phyloP scores from a whole-genome alignment of 2,797 vertebrate species.

The Poecilia wingei region DNA sequence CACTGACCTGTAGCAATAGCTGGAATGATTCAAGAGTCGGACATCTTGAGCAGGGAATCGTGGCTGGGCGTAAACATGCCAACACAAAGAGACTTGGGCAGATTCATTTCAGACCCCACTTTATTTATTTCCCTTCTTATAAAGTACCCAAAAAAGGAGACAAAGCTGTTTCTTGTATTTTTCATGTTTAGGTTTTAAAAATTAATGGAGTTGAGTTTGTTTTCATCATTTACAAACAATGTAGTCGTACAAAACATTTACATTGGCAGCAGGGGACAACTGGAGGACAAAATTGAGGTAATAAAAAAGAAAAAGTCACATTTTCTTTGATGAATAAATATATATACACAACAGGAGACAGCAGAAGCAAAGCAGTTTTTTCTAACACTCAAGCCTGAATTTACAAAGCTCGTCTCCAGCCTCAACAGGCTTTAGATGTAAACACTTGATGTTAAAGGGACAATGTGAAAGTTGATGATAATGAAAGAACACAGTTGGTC shows the following conservation, averaged over 20 bases:
- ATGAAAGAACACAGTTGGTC: conserved; percentile 22
- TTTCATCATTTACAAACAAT: conserved; percentile 78
- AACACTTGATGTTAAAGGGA: conserved; percentile 29
- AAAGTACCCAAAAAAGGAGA: conserved; percentile 64
- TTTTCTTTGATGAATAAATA: conserved; percentile 20
- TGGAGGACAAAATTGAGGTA: conserved; percentile 21
- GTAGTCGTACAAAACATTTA: conserved; percentile 80
- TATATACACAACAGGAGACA: conserved; percentile 25
- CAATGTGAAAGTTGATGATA: background rate
- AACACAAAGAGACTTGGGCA: conserved; percentile 6
- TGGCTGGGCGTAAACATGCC: background rate
- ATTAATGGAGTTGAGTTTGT: conserved; percentile 55
- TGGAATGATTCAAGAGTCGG: conserved; percentile 10
- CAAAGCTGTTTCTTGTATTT: conserved; percentile 52
- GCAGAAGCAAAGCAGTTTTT: conserved; percentile 12
- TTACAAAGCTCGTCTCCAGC: background rate
- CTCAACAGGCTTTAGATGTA: conserved; percentile 6
- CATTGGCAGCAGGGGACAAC: conserved; percentile 34
- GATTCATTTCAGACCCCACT: conserved; percentile 57
- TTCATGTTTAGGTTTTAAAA: conserved; percentile 65
- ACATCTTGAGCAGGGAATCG: conserved; percentile 14
- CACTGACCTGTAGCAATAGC: background rate
- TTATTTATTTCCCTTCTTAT: conserved; percentile 77
- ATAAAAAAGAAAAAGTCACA: conserved; percentile 22
- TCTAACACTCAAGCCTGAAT: background rate